Conservation (phyloP, 1,140 invertebrate species). For the Harlomillsia oculata region DNA sequence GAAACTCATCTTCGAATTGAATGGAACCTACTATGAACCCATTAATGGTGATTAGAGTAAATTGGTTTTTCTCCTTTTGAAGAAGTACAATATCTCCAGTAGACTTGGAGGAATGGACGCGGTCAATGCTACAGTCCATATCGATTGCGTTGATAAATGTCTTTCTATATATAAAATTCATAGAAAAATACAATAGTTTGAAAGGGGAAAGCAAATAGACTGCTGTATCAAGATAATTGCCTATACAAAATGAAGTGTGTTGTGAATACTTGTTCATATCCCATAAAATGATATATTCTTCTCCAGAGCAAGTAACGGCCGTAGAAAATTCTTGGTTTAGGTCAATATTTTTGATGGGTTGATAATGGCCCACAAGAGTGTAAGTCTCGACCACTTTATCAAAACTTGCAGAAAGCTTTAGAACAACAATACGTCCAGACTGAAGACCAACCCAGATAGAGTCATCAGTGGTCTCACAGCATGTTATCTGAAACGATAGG, state of each 20-base stretch:
- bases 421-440: conserved; percentile 30
- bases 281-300: conserved; percentile 32
- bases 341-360: conserved; percentile 29
- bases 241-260: too few species aligned
- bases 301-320: conserved; percentile 34
- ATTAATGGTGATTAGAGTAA: conserved; percentile 30
- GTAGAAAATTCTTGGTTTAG: conserved; percentile 31
- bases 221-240: too few species aligned
- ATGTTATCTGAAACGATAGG: conserved; percentile 32
- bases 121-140: too few species aligned
- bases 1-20: conserved; percentile 19
- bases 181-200: too few species aligned
- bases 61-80: background rate
- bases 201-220: too few species aligned
- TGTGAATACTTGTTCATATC: conserved; percentile 31
- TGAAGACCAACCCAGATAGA: conserved; percentile 33
- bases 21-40: conserved; percentile 28
- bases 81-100: conserved; percentile 30
- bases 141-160: too few species aligned
- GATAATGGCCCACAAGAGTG: conserved; percentile 30
- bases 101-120: conserved; percentile 22
- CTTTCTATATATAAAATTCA: too few species aligned
- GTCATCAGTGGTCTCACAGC: conserved; percentile 18
- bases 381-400: conserved; percentile 26
- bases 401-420: conserved; percentile 24